Percentiles rank a stretch among this genome's conserved stretches.
Conservation (phyloP, 1,140 invertebrate genomes). For the Caenorhabditis tropicalis region DNA sequence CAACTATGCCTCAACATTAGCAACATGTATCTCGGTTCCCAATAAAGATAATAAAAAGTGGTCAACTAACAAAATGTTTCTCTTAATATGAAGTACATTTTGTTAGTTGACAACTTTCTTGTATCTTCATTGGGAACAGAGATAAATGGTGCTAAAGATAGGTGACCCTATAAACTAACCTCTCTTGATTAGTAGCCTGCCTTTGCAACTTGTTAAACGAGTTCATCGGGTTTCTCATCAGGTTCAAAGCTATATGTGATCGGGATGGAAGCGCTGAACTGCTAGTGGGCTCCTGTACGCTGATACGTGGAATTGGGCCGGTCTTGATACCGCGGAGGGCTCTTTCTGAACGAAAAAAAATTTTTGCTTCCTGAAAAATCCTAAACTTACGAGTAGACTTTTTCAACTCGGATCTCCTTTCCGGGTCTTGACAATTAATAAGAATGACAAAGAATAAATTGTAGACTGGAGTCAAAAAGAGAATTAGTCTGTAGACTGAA, state of each 20-base stretch:
- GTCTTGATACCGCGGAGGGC: not conserved
- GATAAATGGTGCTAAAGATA: too few relatives aligned
- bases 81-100: too few relatives aligned
- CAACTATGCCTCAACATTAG: too few relatives aligned
- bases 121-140: too few relatives aligned
- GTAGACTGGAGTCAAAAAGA: not conserved
- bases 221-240: not conserved
- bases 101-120: too few relatives aligned
- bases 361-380: too few relatives aligned
- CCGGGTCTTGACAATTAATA: constrained; percentile 4
- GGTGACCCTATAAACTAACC: too few relatives aligned
- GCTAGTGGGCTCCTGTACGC: not conserved
- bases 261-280: not conserved
- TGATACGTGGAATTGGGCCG: not conserved
- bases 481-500: too few relatives aligned
- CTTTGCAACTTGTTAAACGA: constrained; percentile 6
- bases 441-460: not conserved
- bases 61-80: too few relatives aligned
- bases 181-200: not conserved
- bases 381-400: not conserved
- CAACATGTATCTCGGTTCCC: too few relatives aligned
- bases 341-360: not conserved
- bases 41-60: too few relatives aligned
- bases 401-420: not conserved
- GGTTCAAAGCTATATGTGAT: not conserved